Evolutionary conservation across 2,797 vertebrate species (phyloP), one percentile per base, ranked within the genome.

Genomic region (Thalassophryne amazonica): DNA sequence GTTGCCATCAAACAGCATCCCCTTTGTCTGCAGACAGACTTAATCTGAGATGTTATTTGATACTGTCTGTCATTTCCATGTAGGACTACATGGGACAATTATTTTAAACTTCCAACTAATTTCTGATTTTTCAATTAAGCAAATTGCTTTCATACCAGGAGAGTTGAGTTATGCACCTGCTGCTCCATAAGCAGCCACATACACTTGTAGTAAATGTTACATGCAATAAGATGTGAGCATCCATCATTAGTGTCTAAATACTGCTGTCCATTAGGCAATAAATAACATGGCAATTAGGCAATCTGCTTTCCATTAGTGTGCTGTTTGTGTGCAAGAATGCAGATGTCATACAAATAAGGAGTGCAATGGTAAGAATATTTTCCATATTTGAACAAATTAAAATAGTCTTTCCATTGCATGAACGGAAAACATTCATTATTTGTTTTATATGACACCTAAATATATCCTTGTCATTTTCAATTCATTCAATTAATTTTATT

Each of bases 81-180:
- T 79, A 65, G 38, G 52, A 21, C 64, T 17, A 3, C 18, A 31
- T 5, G 5, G 64, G 57, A 81, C 62, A 68, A 80, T 78, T 75
- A 78, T 72, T 83, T 69, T 42, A 74, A 85, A 83, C 69, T 71
- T 57, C 45, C 33, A 6, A 30, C 71, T 83, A 79, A 86, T 83
- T 84, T 77, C 69, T 71, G 76, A 83, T 79, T 72, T 82, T 78
- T 78, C 75, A 84, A 80, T 88, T 81, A 80, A 54, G 76, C 66
- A 72, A 86, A 89, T 85, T 89, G 69, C 53, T 78, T 88, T 85
- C 82, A 86, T 82, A 69, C 79, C 32, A 33, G 62, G 37, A 43
- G 46, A 47, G 60, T 21, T 74, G 65, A 78, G 72, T 20, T 73
- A 58, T 33, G 61, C 84, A 89, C 90, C 76, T 86, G 34, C 70